phyloP scores from a whole-genome alignment of 2,888 invertebrate genomes.

The Drosophila algonquin region DNA sequence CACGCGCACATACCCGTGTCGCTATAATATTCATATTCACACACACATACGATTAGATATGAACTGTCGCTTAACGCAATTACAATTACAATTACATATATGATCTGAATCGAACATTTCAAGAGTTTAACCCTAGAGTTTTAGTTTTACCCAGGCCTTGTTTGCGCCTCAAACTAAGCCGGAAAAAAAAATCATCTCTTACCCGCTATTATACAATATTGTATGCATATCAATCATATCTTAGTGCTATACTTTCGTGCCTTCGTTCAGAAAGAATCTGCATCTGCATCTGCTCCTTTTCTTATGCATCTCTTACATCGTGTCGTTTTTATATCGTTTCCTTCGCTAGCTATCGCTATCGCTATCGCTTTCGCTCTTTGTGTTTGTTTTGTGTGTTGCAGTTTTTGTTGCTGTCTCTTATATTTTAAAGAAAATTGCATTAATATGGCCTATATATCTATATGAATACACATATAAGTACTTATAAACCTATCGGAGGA shows the following conservation, averaged over 20 bases:
- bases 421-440: conserved; percentile 66
- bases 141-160: neutral
- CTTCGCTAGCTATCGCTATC: too few species aligned
- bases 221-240: neutral
- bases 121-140: conserved; percentile 29
- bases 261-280: neutral
- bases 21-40: conserved; percentile 9
- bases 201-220: neutral
- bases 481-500: neutral
- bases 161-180: neutral
- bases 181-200: neutral
- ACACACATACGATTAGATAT: conserved; percentile 1
- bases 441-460: conserved; percentile 75
- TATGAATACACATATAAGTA: conserved; percentile 16
- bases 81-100: conserved; percentile 19
- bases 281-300: neutral
- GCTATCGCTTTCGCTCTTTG: conserved; percentile 6
- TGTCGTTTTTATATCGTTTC: neutral
- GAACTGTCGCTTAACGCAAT: conserved; percentile 1
- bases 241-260: neutral
- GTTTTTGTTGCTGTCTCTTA: conserved; percentile 51
- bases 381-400: conserved; percentile 35
- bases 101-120: conserved; percentile 23
- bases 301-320: neutral
- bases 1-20: neutral